Conservation (phyloP, 1,140 invertebrate species). For the Neodiprion fabricii region DNA sequence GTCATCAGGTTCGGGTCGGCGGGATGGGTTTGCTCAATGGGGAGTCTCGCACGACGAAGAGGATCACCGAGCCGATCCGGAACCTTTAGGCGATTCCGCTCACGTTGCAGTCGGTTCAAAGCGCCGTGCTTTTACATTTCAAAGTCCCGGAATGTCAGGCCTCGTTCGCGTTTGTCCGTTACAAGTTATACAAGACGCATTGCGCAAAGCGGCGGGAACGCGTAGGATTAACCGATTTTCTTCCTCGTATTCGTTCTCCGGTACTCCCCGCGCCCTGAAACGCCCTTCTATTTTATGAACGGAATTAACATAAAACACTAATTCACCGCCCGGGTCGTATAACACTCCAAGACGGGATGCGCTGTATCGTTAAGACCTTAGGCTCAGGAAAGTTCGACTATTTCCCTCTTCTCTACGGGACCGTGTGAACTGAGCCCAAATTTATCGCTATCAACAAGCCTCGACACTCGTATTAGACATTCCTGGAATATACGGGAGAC, state of each 20-base stretch:
- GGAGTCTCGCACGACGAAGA: neutral
- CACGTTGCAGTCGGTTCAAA: neutral
- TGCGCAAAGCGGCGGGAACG: neutral
- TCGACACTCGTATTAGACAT: no score
- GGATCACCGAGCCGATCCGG: neutral
- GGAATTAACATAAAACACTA: neutral
- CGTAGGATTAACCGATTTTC: neutral
- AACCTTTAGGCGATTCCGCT: neutral
- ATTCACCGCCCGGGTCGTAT: neutral
- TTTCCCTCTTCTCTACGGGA: neutral
- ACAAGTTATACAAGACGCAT: neutral
- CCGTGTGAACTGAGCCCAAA: neutral
- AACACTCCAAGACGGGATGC: neutral
- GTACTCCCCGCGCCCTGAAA: neutral
- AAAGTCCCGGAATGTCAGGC: neutral
- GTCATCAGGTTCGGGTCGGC: no score
- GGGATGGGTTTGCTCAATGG: no score
- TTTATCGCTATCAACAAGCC: neutral
- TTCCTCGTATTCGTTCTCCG: neutral
- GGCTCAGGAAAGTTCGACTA: neutral
- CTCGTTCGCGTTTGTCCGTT: neutral
- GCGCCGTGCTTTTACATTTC: neutral
- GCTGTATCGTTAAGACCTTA: neutral
- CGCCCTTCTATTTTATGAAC: neutral
- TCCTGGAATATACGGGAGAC: no score